These are phyloP conservation scores for Athene cunicularia DNA, from an alignment of 2,113 vertebrate species.

Conservation along the genomic window DNA sequence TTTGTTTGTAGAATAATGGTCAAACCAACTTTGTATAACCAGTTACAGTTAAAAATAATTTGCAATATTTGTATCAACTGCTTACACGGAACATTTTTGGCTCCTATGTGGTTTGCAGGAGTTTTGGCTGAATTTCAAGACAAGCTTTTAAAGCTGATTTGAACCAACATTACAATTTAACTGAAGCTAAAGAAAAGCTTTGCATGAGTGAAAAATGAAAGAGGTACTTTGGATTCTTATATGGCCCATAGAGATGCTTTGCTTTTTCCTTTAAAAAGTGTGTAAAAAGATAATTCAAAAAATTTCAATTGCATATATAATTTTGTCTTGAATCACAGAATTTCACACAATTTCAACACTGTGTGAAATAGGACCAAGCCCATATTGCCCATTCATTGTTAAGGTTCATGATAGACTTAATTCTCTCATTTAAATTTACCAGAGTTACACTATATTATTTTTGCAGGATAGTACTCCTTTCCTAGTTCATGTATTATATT, in stretches of 20 bases:
- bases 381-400: not conserved
- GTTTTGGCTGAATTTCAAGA: not conserved
- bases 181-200: not conserved
- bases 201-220: not conserved
- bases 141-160: not conserved
- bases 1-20: not conserved
- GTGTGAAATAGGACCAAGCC: not conserved
- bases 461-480: not conserved
- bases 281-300: not conserved
- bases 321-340: not conserved
- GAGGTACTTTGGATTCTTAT: not conserved
- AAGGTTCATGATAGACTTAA: not conserved
- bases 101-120: not conserved
- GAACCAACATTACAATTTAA: not conserved
- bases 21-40: not conserved
- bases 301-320: not conserved
- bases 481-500: not conserved
- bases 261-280: not conserved
- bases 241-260: not conserved
- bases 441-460: not conserved
- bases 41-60: not conserved
- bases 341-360: not conserved
- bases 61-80: not conserved
- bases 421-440: not conserved
- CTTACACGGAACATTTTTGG: rapidly evolving